phyloP scores from a whole-genome alignment of 1,140 invertebrate species.

The Ceratina australensis region DNA sequence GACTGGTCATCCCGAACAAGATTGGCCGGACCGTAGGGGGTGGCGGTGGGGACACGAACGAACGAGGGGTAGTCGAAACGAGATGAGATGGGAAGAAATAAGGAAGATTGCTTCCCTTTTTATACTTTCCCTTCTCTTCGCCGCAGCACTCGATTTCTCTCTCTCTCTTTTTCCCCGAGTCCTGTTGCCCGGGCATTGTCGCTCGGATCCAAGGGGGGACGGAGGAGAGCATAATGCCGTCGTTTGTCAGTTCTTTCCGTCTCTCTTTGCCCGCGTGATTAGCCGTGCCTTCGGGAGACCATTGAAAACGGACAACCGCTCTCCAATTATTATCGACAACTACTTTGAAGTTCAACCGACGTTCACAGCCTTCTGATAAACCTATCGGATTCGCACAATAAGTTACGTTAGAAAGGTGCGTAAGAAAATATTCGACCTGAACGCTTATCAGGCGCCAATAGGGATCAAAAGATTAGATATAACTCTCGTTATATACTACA shows the following conservation, averaged over 20 bases:
- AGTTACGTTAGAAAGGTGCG: too few relatives aligned
- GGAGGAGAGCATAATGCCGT: conserved; percentile 29
- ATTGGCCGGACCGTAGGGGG: conserved; percentile 42
- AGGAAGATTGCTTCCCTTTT: conserved; percentile 38
- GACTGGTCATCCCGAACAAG: conserved; percentile 40
- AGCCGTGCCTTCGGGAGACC: conserved; percentile 18
- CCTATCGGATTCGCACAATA: not conserved
- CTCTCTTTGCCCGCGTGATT: conserved; percentile 26
- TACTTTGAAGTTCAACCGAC: conserved; percentile 10
- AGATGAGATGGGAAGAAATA: conserved; percentile 41
- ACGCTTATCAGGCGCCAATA: too few relatives aligned
- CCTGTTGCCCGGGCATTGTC: conserved; percentile 36
- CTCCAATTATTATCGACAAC: conserved; percentile 36
- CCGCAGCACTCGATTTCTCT: not conserved
- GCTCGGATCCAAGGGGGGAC: conserved; percentile 12
- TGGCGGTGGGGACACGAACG: conserved; percentile 16
- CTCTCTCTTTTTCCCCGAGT: conserved; percentile 8
- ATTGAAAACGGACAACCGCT: conserved; percentile 37
- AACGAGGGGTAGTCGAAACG: conserved; percentile 27
- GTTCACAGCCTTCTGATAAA: conserved; percentile 5
- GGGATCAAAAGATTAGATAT: too few relatives aligned
- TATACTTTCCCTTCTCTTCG: not conserved
- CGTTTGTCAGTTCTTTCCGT: conserved; percentile 40
- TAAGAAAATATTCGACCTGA: too few relatives aligned
- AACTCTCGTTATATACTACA: too few relatives aligned